Base-by-base conservation (phyloP, 2,888 invertebrate species). In the Amiota mariae region DNA sequence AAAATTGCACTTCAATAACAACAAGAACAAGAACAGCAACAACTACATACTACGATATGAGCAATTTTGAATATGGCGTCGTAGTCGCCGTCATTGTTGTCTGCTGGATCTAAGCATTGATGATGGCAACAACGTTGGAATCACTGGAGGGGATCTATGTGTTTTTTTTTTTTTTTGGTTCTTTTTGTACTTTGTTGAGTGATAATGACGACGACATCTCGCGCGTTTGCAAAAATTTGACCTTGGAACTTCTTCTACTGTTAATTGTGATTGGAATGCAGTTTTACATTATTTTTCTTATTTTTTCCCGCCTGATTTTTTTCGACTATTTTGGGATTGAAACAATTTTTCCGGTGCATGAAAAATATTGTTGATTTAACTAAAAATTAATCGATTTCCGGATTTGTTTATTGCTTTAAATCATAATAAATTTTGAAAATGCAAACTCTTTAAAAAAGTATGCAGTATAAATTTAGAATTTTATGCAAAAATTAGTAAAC, bases 251-350 rank as follows among this genome's bases (percentile, higher is more conserved):
- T 80, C 56, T 66, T 63, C 79, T 79, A 36, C 36, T 75, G 78
- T 83, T 83, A 83, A 83, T 85, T 85, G 77, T 79, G 75, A 81
- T 82, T 81, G 79, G 75, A 78, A 78, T 81, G 80, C 73, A 75
- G 36, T 56, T 75, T 72, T 72, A 36, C 36, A 36, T 6, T 36
- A 36, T 36, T 72, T 20, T 6, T 36, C 36, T 36, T 51, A 59
- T 56, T 75, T 71, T 72, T 72, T 20, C 3, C 3, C 24, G 1
- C 47, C 64, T 75, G 11, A 18, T 56, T 66, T 72, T 68, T 54
- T 11, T 70, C 15, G 56, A 36, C 24, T 20, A 73, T 72, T 72
- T 71, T 66, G 70, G 73, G 48, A 73, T 54, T 68, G 48, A 47
- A 49, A 20, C 10, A 18, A 18, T 49, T 63, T 48, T 66, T 49